Percentiles rank a stretch among this genome's conserved stretches.
phyloP scores from a whole-genome alignment of 1,140 invertebrate genomes.

The Papilio glaucus region DNA sequence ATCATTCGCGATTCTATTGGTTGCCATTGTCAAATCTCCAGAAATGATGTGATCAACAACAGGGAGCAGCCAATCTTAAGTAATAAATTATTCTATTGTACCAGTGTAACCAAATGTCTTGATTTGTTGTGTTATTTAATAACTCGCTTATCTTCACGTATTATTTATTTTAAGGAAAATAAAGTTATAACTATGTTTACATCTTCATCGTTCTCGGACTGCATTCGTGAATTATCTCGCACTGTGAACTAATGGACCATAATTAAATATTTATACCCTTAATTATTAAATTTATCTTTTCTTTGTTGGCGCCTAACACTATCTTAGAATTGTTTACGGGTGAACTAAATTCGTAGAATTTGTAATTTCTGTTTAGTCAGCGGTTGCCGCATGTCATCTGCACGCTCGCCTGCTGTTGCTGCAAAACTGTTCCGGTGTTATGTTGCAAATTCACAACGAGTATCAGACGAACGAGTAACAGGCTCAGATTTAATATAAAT shows the following conservation, averaged over 20 bases:
- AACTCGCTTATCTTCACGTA: background rate
- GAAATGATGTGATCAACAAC: too few relatives aligned
- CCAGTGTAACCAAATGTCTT: background rate
- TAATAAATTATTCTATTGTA: too few relatives aligned
- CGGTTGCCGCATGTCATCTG: conserved; percentile 8
- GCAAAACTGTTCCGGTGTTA: background rate
- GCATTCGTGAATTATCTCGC: conserved; percentile 2
- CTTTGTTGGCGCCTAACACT: background rate
- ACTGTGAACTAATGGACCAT: background rate
- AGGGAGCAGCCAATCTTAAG: too few relatives aligned
- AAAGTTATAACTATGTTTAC: background rate
- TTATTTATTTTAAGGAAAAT: background rate
- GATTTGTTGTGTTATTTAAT: background rate
- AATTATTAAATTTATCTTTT: conserved; percentile 5
- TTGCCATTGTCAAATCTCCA: too few relatives aligned
- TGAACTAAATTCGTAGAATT: background rate
- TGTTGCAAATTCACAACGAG: conserved; percentile 12
- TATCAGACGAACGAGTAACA: background rate
- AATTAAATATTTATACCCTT: conserved; percentile 12
- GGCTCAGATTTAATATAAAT: background rate
- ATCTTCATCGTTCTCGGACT: conserved; percentile 3
- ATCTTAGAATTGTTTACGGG: conserved; percentile 1
- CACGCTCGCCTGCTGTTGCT: background rate
- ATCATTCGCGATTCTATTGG: too few relatives aligned
- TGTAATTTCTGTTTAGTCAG: background rate